Conservation (phyloP, 2,113 vertebrate genomes). For the Pelusios castaneus region DNA sequence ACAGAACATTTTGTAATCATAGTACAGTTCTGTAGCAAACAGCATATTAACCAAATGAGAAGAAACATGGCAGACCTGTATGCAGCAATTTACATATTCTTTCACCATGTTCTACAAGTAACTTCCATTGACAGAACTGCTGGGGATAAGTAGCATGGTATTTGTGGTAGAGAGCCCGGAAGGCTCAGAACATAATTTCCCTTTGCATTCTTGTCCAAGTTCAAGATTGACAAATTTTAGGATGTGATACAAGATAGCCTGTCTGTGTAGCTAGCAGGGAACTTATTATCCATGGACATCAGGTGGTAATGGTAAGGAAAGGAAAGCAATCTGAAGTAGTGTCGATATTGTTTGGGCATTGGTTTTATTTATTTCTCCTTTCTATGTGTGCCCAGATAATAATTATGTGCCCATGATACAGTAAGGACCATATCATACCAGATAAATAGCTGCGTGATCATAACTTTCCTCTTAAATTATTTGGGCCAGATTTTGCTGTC, state of each 20-base stretch:
- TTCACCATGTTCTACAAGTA: not conserved
- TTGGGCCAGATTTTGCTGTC: not conserved
- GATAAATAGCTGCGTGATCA: not conserved
- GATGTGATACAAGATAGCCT: not conserved
- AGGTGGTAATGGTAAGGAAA: not conserved
- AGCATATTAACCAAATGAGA: not conserved
- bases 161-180: not conserved
- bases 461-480: not conserved
- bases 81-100: not conserved
- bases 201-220: not conserved
- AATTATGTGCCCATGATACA: not conserved
- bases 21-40: not conserved
- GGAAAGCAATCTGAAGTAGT: not conserved
- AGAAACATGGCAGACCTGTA: not conserved
- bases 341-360: not conserved
- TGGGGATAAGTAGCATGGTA: not conserved
- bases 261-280: not conserved
- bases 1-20: not conserved
- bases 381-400: accelerated
- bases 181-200: not conserved
- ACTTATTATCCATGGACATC: not conserved
- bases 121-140: not conserved
- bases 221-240: not conserved
- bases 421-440: not conserved
- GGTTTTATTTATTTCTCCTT: not conserved